A percentile compares a stretch with the other conserved stretches of the same genome.
Evolutionary conservation across 2,113 vertebrate species (phyloP).

Genomic region (Eulemur macaco): DNA sequence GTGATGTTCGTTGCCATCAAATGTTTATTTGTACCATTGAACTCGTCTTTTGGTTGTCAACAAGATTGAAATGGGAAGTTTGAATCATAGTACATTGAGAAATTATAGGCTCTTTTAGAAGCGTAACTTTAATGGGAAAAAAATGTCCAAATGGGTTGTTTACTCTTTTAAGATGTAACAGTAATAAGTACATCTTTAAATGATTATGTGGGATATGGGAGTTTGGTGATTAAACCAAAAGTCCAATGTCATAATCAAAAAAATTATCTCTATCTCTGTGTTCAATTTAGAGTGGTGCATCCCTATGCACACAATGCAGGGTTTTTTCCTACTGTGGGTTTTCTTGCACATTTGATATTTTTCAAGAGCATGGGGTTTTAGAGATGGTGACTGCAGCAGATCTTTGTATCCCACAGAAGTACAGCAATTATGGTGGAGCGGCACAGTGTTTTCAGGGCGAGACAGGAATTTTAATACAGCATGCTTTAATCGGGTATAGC

Average conservation of each 20-base stretch:
- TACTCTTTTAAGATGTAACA: not conserved
- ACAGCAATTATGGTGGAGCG: not conserved
- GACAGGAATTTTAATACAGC: not conserved
- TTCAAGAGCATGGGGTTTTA: not conserved
- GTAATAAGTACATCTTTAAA: constrained; percentile 8
- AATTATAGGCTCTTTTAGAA: not conserved
- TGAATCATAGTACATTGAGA: not conserved
- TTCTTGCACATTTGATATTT: not conserved
- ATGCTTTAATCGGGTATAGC: not conserved
- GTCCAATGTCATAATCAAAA: not conserved
- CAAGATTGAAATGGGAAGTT: not conserved
- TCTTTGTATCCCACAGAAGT: not conserved
- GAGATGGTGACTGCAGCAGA: not conserved
- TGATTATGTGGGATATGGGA: not conserved
- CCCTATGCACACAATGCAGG: not conserved
- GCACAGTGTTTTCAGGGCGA: not conserved
- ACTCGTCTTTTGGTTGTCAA: not conserved
- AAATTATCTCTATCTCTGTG: not conserved
- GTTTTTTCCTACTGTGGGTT: not conserved
- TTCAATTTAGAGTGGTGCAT: not conserved
- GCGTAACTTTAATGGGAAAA: not conserved
- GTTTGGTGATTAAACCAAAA: constrained; percentile 13
- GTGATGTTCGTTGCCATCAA: not conserved
- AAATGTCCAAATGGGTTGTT: not conserved
- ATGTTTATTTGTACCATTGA: not conserved